phyloP scores from a whole-genome alignment of 2,113 vertebrate species.

The Onychostoma macrolepis region DNA sequence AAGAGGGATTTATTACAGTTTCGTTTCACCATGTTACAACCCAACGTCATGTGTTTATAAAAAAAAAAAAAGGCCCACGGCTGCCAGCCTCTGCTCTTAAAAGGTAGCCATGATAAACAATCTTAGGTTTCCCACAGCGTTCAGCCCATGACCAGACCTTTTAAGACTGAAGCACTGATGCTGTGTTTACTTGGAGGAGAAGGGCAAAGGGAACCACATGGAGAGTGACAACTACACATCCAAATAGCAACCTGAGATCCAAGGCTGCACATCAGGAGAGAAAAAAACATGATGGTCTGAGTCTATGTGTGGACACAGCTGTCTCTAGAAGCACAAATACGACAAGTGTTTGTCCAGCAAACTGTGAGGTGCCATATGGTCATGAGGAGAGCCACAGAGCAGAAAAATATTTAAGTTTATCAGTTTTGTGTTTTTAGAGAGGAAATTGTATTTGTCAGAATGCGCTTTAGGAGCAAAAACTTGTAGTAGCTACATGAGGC shows the following conservation, averaged over 20 bases:
- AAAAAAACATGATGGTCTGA: slow-evolving; percentile 11
- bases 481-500: background rate
- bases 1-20: slow-evolving; percentile 38
- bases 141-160: slow-evolving; percentile 32
- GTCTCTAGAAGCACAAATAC: slow-evolving; percentile 51
- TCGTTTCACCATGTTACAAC: slow-evolving; percentile 21
- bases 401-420: slow-evolving; percentile 4
- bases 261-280: slow-evolving; percentile 13
- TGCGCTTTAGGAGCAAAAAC: background rate
- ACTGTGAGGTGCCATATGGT: slow-evolving; percentile 44
- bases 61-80: background rate
- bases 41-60: slow-evolving; percentile 41
- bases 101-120: slow-evolving; percentile 49
- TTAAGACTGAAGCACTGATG: slow-evolving; percentile 38
- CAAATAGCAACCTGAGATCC: slow-evolving; percentile 51
- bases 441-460: background rate
- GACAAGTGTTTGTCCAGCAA: slow-evolving; percentile 33
- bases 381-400: slow-evolving; percentile 8
- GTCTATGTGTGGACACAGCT: slow-evolving; percentile 53
- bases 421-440: background rate
- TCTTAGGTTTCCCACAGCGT: slow-evolving; percentile 53
- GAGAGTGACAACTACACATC: slow-evolving; percentile 48
- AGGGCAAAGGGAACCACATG: slow-evolving; percentile 38
- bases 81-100: slow-evolving; percentile 18
- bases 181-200: slow-evolving; percentile 63